A percentile compares a stretch with the other conserved stretches of the same genome.
phyloP scores from a whole-genome alignment of 2,113 vertebrate species.

The Strix uralensis region DNA sequence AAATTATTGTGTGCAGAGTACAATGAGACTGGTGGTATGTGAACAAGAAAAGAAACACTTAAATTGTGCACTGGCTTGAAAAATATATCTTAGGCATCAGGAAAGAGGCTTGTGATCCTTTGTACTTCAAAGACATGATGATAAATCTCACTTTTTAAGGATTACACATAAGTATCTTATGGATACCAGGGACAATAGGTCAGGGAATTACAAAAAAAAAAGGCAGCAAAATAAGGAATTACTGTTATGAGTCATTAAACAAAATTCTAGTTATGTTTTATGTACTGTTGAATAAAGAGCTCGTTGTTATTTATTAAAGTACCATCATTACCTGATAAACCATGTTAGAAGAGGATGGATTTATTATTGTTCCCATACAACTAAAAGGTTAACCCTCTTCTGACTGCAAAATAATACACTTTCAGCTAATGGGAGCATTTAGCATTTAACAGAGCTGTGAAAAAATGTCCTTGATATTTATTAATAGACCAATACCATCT shows the following conservation, averaged over 20 bases:
- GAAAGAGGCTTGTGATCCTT: background rate
- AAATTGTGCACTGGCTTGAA: background rate
- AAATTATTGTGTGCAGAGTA: background rate
- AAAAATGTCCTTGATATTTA: conserved; percentile 54
- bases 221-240: background rate
- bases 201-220: background rate
- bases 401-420: conserved; percentile 40
- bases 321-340: conserved; percentile 44
- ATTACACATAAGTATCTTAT: background rate
- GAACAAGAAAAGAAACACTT: conserved; percentile 4
- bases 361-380: conserved; percentile 53
- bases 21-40: background rate
- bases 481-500: background rate
- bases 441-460: conserved; percentile 2
- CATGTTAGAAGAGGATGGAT: conserved; percentile 43
- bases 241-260: conserved; percentile 65
- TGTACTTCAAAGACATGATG: conserved; percentile 1
- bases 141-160: conserved; percentile 38
- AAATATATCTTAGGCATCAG: background rate
- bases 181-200: background rate
- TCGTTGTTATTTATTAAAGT: conserved; percentile 60
- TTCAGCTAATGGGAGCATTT: conserved; percentile 27
- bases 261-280: conserved; percentile 74
- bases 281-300: conserved; percentile 66
- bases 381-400: conserved; percentile 47